Base-by-base conservation (phyloP, 2,888 invertebrate genomes). In the Callinectes sapidus region DNA sequence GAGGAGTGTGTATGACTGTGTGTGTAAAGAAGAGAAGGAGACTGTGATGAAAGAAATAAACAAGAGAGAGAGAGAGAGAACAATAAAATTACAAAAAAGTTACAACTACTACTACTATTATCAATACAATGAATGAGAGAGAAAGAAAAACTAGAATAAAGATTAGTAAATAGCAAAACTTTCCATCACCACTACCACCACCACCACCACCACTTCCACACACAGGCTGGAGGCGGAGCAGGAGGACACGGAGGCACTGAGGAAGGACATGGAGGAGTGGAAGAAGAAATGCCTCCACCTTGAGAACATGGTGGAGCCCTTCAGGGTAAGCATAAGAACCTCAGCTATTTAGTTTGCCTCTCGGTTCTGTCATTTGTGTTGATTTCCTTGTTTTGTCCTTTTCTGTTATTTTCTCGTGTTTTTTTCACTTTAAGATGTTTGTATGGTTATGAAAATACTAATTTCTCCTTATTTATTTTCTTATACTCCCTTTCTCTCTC, bases 241-340 rank as follows among this genome's bases (percentile, higher is more conserved):
- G 13, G 48, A 86, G 2, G 87, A 92, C 23, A 35, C 35, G 42
- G 87, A 77, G 55, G 23, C 48, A 16, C 77, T 92, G 8, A 87
- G 23, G 23, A 87, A 92, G 55, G 92, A 92, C 39, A 16, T 90
- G n/a, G 81, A 90, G 48, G 87, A 87, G 35, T 92, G 92, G 92
- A 92, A 92, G 28, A 55, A n/a, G n/a, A 92, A 92, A 23, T 92
- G 90, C 88, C 88, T 87, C 23, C 88, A 91, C 81, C 89, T 93
- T 32, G 91, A 93, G 32, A 89, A 89, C 5, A 91, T 93, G 88
- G 81, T 93, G 61, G 93, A 93, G 48, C 93, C 93, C 28, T 93
- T 93, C 89, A 93, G 93, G 85, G 93, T 93, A 86, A 90, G 92
- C 90, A 23, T 71, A 71, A 3, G 61, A 1, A 71, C n/a, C 10